Evolutionary conservation across 2,113 vertebrate genomes (phyloP), one percentile per base, ranked within the genome.

Genomic region (Axis porcinus): DNA sequence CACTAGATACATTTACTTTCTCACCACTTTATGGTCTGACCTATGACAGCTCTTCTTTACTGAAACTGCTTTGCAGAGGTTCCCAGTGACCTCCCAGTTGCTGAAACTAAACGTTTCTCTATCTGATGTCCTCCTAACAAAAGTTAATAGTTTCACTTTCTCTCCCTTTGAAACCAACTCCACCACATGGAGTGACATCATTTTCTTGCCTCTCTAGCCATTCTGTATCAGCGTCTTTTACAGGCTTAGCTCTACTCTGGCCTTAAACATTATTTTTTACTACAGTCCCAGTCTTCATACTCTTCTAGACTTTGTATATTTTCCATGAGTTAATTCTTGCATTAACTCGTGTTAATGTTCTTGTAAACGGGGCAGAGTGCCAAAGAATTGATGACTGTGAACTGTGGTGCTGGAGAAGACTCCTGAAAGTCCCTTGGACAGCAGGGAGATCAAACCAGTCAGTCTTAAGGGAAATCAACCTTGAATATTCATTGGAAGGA

Each of bases 1-100:
- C 9, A 64, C 16, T 58, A 33, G 43, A 19, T 94, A 86, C 81
- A 76, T 93, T 93, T 19, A 64, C n/a, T 91, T 95, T 36, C 57
- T 86, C 17, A 83, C 54, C 52, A 87, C 36, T 78, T 50, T 50
- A 83, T 8, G 94, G 3, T 76, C 28, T 43, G 25, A 55, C 27
- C 58, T 91, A 79, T 76, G 70, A 92, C 40, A 93, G 50, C 21
- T 86, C 88, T 92, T 86, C 58, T 97, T 97, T 91, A 82, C 19
- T 60, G 16, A 93, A 93, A 87, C 33, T 50, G 67, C 57, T 79
- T 78, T 93, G 33, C 50, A 84, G 74, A 84, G 30, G 13, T 91
- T 60, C 28, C n/a, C 62, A 95, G 23, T 78, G 55, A 91, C 30
- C 43, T 87, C 83, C 55, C 21, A 70, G 40, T 85, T 93, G 43